These are phyloP conservation scores for Perizoma flavofasciatum DNA, from an alignment of 2,888 invertebrate species.

Conservation along the genomic window DNA sequence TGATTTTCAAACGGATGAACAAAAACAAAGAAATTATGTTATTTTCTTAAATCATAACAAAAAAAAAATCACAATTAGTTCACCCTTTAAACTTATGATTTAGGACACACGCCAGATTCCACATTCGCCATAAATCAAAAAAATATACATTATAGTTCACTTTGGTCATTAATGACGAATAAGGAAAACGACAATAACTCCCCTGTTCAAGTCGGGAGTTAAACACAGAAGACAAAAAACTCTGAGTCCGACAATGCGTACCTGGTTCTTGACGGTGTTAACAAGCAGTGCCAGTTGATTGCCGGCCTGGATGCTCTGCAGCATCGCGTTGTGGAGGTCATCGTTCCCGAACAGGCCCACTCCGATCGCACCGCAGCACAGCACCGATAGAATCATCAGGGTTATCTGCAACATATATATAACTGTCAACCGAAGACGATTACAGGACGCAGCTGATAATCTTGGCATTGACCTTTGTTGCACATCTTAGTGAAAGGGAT, in stretches of 20 bases:
- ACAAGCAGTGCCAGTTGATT: constrained; percentile 92
- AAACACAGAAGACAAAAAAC: no score
- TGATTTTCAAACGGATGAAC: no score
- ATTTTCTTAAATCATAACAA: no score
- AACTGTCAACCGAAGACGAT: constrained; percentile 1
- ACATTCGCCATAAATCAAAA: no score
- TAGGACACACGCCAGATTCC: no score
- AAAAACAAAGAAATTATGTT: no score
- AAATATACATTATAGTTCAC: no score
- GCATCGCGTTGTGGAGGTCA: constrained; percentile 95
- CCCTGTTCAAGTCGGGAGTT: no score
- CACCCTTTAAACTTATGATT: no score
- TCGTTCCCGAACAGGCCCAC: constrained; percentile 97
- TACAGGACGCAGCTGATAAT: not conserved
- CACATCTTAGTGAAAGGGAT: not conserved
- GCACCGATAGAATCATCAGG: constrained; percentile 91
- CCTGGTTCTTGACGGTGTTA: constrained; percentile 92
- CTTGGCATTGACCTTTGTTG: constrained; percentile 1
- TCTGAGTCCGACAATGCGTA: constrained; percentile 47
- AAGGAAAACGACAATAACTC: no score
- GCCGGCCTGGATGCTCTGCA: constrained; percentile 91
- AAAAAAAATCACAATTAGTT: no score
- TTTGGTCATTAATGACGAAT: no score
- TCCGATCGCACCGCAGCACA: constrained; percentile 95
- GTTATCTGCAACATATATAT: constrained; percentile 76